Conservation (phyloP, 2,888 invertebrate species). For the Amiota communis region DNA sequence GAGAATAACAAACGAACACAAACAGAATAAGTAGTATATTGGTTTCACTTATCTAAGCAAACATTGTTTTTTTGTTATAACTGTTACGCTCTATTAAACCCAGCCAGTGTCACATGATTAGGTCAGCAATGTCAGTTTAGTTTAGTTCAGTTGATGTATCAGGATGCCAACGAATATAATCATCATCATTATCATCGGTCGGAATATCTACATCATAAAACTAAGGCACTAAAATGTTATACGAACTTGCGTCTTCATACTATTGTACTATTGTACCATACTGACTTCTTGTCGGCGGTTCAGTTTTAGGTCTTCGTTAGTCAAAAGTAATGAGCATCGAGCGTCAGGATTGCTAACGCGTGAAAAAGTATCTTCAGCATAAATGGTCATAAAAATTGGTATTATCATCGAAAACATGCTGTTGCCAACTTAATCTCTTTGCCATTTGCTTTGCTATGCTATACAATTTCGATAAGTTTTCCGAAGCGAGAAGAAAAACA, state of each 20-base stretch:
- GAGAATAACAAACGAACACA: background rate
- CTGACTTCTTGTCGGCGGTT: too few relatives aligned
- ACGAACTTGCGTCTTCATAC: too few relatives aligned
- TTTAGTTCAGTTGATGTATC: background rate
- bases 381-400: conserved; percentile 30
- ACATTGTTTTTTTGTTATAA: conserved; percentile 2
- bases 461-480: conserved; percentile 19
- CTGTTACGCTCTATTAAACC: conserved; percentile 2
- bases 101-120: background rate
- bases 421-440: conserved; percentile 30
- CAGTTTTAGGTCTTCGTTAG: background rate
- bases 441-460: conserved; percentile 16
- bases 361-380: conserved; percentile 11
- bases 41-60: conserved; percentile 9
- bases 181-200: background rate
- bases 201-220: background rate
- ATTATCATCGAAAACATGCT: conserved; percentile 26
- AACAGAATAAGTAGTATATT: background rate
- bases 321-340: background rate
- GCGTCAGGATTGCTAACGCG: too few relatives aligned
- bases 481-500: background rate
- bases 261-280: too few relatives aligned
- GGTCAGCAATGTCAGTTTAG: background rate
- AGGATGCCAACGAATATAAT: background rate
- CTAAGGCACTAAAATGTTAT: background rate